These are phyloP conservation scores for Pseudonaja textilis DNA, from an alignment of 2,113 vertebrate genomes.

Conservation along the genomic window DNA sequence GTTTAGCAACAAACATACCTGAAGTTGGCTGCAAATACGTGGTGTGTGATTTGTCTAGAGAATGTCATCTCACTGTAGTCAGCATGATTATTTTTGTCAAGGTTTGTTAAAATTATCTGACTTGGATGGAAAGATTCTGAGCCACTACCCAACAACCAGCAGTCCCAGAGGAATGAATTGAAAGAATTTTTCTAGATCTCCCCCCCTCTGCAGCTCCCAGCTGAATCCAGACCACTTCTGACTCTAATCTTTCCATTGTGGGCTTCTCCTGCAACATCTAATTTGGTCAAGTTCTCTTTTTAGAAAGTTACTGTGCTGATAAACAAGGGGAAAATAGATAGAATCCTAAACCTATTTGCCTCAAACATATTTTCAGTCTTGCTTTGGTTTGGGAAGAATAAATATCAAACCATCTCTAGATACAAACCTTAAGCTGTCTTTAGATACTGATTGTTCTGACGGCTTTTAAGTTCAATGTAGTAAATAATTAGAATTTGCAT, in stretches of 20 bases:
- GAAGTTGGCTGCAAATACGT: background rate
- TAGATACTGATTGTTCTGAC: conserved; percentile 32
- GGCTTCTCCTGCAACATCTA: background rate
- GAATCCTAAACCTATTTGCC: background rate
- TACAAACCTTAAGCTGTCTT: conserved; percentile 37
- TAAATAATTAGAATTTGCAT: conserved; percentile 1
- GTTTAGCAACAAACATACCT: background rate
- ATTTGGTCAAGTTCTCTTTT: background rate
- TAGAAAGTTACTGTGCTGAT: background rate
- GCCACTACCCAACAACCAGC: background rate
- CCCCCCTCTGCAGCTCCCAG: background rate
- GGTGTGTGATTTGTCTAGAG: background rate
- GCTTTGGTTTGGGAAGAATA: background rate
- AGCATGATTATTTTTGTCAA: background rate
- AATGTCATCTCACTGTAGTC: background rate
- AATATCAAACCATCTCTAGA: conserved; percentile 35
- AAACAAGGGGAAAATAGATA: background rate
- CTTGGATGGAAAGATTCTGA: background rate
- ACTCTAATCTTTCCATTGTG: background rate
- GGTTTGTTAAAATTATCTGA: background rate
- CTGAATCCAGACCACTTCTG: background rate
- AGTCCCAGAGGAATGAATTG: background rate
- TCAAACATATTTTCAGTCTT: background rate
- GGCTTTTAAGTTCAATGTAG: conserved; percentile 30
- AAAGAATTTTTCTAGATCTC: background rate